Conservation (phyloP, 1,140 invertebrate species). For the Prorops nasuta region DNA sequence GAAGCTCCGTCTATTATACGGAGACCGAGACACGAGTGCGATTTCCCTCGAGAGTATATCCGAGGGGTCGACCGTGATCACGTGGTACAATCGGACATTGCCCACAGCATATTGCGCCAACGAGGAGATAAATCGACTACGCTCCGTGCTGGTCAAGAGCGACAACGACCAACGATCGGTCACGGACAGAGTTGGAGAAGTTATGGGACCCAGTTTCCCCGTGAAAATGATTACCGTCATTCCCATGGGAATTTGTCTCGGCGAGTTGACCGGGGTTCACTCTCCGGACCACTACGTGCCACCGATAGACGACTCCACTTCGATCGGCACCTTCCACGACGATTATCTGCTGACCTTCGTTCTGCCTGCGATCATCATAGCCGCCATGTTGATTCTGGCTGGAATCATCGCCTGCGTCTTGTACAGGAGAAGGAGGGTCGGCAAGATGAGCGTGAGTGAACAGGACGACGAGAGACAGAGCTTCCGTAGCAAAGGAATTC, state of each 20-base stretch:
- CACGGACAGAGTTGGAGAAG: conserved; percentile 66
- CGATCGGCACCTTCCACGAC: conserved; percentile 58
- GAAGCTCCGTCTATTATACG: conserved; percentile 70
- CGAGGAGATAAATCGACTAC: conserved; percentile 69
- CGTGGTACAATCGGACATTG: conserved; percentile 77
- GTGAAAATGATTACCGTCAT: conserved; percentile 71
- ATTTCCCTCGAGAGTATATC: conserved; percentile 64
- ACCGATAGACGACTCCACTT: conserved; percentile 55
- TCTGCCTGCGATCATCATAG: conserved; percentile 85
- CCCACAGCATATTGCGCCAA: conserved; percentile 71
- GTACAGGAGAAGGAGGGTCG: conserved; percentile 79
- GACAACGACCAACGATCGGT: conserved; percentile 64
- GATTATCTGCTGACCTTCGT: conserved; percentile 90
- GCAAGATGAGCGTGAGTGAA: conserved; percentile 74
- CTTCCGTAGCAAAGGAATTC: conserved; percentile 87
- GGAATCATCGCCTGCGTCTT: conserved; percentile 85
- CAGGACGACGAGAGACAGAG: conserved; percentile 76
- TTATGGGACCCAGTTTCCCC: conserved; percentile 77
- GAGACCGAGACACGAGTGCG: conserved; percentile 69
- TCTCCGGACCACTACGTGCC: conserved; percentile 45
- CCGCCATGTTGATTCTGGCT: conserved; percentile 83
- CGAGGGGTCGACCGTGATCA: conserved; percentile 66
- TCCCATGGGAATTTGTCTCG: conserved; percentile 71
- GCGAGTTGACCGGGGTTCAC: conserved; percentile 57
- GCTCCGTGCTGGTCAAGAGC: conserved; percentile 66